phyloP scores from a whole-genome alignment of 2,888 invertebrate genomes.

The Entomobrya multifasciata region DNA sequence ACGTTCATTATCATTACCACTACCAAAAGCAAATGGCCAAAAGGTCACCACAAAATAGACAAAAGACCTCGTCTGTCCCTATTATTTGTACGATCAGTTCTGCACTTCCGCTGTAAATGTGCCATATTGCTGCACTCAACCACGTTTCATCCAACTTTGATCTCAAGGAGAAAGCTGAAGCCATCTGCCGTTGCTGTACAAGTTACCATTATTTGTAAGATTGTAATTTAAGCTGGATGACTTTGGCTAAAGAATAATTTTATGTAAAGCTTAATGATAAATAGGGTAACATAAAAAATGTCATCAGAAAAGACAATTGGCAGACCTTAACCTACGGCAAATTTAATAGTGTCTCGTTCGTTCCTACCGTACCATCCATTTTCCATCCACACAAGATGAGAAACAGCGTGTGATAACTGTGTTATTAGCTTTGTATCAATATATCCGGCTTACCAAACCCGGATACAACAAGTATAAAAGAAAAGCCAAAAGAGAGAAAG shows the following conservation, averaged over 20 bases:
- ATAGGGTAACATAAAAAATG: neutral
- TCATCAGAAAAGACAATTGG: neutral
- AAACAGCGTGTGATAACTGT: too few relatives aligned
- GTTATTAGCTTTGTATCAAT: too few relatives aligned
- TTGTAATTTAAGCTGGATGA: too few relatives aligned
- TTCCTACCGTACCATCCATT: too few relatives aligned
- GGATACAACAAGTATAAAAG: too few relatives aligned
- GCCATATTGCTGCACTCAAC: too few relatives aligned
- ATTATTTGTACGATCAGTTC: neutral
- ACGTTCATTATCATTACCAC: too few relatives aligned
- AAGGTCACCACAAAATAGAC: neutral
- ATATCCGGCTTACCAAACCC: too few relatives aligned
- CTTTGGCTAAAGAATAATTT: neutral
- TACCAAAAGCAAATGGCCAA: neutral
- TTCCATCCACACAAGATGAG: too few relatives aligned
- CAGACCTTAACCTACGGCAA: slow-evolving; percentile 5
- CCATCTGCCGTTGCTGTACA: neutral
- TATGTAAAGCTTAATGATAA: too few relatives aligned
- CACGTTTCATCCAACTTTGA: neutral
- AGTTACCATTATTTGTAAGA: too few relatives aligned
- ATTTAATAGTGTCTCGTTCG: too few relatives aligned
- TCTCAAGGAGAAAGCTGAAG: neutral
- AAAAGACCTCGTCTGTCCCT: neutral
- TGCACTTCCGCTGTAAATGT: slow-evolving; percentile 1
- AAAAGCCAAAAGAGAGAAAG: neutral